These are phyloP conservation scores for Indicator indicator DNA, from an alignment of 2,113 vertebrate genomes.

Conservation along the genomic window DNA sequence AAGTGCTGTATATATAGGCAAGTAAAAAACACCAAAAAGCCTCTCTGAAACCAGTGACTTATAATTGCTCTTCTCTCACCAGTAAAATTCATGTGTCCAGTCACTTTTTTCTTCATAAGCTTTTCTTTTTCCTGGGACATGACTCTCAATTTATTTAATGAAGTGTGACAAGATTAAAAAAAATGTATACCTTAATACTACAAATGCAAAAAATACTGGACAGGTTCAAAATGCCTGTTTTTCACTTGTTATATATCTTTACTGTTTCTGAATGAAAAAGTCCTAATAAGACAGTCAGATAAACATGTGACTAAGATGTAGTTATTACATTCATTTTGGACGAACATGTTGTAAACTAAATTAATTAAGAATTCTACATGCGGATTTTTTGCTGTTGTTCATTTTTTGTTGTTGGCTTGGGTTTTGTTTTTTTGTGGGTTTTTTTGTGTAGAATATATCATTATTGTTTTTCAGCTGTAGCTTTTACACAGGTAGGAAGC, in stretches of 20 bases:
- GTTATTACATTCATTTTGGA: not conserved
- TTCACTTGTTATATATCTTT: not conserved
- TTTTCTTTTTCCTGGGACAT: not conserved
- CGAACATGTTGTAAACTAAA: not conserved
- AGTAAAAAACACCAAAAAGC: not conserved
- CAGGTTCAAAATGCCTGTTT: not conserved
- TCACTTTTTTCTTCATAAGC: not conserved
- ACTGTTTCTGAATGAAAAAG: not conserved
- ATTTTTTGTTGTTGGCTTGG: too few relatives aligned
- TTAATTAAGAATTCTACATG: not conserved
- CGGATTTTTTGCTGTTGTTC: too few relatives aligned
- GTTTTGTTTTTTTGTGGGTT: too few relatives aligned
- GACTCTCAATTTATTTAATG: not conserved
- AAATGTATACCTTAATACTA: not conserved
- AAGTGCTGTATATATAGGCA: not conserved
- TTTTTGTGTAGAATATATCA: not conserved
- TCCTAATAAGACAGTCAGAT: not conserved
- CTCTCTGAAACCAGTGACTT: not conserved
- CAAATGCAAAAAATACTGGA: not conserved
- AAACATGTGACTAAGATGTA: not conserved
- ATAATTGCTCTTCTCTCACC: not conserved
- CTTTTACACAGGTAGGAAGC: not conserved
- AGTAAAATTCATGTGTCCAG: not conserved
- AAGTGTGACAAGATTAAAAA: not conserved
- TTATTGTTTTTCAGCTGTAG: not conserved